phyloP scores from a whole-genome alignment of 2,888 invertebrate genomes.

The Oegoconia quadripuncta region DNA sequence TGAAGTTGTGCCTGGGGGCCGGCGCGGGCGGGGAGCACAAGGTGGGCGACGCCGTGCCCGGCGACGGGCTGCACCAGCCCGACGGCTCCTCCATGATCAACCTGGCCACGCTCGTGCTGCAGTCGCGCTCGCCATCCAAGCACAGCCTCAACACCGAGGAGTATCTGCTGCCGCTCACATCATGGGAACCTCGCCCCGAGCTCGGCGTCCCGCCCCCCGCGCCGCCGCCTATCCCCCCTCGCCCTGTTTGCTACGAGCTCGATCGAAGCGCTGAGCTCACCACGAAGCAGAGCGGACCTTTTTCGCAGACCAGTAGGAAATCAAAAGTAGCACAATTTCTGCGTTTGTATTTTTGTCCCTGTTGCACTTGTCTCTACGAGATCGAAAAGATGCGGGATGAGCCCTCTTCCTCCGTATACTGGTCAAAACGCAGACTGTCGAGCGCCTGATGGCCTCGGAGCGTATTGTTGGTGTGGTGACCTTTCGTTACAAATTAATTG shows the following conservation, averaged over 20 bases:
- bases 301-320: slow-evolving; percentile 37
- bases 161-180: slow-evolving; percentile 75
- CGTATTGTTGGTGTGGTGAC: no score
- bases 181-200: slow-evolving; percentile 51
- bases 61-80: slow-evolving; percentile 77
- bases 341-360: slow-evolving; percentile 67
- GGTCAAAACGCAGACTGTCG: neutral
- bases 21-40: slow-evolving; percentile 55
- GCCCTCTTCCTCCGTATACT: slow-evolving; percentile 29
- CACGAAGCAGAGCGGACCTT: slow-evolving; percentile 36
- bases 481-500: no score
- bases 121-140: slow-evolving; percentile 55
- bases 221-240: neutral
- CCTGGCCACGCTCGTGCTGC: slow-evolving; percentile 74
- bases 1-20: slow-evolving; percentile 41
- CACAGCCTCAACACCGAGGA: slow-evolving; percentile 61
- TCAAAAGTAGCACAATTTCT: slow-evolving; percentile 62
- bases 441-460: neutral
- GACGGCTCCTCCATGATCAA: slow-evolving; percentile 80
- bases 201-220: neutral
- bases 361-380: slow-evolving; percentile 64
- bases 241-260: neutral
- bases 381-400: slow-evolving; percentile 55
- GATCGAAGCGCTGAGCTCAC: slow-evolving; percentile 23
- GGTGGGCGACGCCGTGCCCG: slow-evolving; percentile 54